Evolutionary conservation across 1,140 invertebrate genomes (phyloP).

Genomic region (Xylocopa sonorina): DNA sequence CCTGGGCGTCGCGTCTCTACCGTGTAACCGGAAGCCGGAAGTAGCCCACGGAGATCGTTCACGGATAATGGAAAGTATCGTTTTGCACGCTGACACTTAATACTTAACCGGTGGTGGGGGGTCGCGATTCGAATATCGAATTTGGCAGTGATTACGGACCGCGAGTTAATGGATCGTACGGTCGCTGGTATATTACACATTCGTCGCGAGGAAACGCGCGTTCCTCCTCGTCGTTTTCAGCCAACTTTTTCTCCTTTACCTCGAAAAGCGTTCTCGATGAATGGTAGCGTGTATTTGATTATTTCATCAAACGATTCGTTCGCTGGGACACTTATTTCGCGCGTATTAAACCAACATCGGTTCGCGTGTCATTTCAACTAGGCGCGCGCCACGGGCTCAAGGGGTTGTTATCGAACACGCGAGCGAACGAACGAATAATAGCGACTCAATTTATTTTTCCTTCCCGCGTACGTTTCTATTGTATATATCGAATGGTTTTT

Average conservation of each 20-base stretch:
- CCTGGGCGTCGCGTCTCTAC: conserved; percentile 57
- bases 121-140: conserved; percentile 14
- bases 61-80: conserved; percentile 20
- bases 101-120: not conserved
- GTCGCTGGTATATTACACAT: conserved; percentile 5
- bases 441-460: too few relatives aligned
- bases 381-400: too few relatives aligned
- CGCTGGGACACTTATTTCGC: too few relatives aligned
- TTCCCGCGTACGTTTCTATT: too few relatives aligned
- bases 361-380: too few relatives aligned
- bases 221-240: not conserved
- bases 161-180: conserved; percentile 36
- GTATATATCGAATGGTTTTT: too few relatives aligned
- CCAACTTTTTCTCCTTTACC: not conserved
- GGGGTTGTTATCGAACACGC: too few relatives aligned
- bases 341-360: too few relatives aligned
- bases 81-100: conserved; percentile 22
- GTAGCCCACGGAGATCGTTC: conserved; percentile 36
- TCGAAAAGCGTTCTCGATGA: not conserved
- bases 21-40: conserved; percentile 72
- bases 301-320: too few relatives aligned
- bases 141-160: conserved; percentile 18
- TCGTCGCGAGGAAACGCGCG: not conserved
- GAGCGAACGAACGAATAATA: too few relatives aligned
- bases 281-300: too few relatives aligned